Evolutionary conservation across 2,797 vertebrate genomes (phyloP).

Genomic region (Chromis chromis): DNA sequence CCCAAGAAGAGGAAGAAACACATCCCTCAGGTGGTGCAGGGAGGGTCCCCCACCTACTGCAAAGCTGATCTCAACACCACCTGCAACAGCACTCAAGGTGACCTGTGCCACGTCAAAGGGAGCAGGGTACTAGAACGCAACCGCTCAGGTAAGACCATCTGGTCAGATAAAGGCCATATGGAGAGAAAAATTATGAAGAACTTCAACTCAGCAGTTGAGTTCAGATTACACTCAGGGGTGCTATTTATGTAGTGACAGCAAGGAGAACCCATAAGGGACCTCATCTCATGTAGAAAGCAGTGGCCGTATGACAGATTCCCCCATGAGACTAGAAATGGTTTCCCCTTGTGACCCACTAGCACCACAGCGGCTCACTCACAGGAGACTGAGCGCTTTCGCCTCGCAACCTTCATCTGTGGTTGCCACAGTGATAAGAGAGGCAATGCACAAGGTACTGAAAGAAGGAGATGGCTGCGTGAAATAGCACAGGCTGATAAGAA

Average conservation of each 20-base stretch:
- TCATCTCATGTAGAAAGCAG: conserved; percentile 39
- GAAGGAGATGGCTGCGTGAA: conserved; percentile 29
- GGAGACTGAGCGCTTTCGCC: conserved; percentile 34
- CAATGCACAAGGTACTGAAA: conserved; percentile 30
- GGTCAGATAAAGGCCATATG: background rate
- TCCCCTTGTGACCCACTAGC: conserved; percentile 19
- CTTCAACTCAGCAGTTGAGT: background rate
- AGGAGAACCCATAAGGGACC: conserved; percentile 23
- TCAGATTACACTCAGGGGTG: background rate
- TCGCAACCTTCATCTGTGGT: conserved; percentile 40
- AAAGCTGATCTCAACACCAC: conserved; percentile 93
- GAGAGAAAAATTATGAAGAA: background rate
- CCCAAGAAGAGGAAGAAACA: conserved; percentile 98
- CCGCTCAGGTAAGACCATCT: conserved; percentile 90
- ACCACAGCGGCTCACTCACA: conserved; percentile 20
- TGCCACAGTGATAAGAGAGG: conserved; percentile 58
- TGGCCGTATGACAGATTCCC: conserved; percentile 44
- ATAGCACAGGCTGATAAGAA: conserved; percentile 34
- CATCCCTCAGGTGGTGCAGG: conserved; percentile 92
- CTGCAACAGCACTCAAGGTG: conserved; percentile 94
- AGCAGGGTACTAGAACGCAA: conserved; percentile 90
- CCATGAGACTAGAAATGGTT: conserved; percentile 20
- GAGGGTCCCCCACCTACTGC: conserved; percentile 92
- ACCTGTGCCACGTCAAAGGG: conserved; percentile 91
- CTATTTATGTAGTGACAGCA: conserved; percentile 23